Evolutionary conservation across 2,797 vertebrate genomes (phyloP), one percentile per base, ranked within the genome.

Genomic region (Pachyuromys duprasi): DNA sequence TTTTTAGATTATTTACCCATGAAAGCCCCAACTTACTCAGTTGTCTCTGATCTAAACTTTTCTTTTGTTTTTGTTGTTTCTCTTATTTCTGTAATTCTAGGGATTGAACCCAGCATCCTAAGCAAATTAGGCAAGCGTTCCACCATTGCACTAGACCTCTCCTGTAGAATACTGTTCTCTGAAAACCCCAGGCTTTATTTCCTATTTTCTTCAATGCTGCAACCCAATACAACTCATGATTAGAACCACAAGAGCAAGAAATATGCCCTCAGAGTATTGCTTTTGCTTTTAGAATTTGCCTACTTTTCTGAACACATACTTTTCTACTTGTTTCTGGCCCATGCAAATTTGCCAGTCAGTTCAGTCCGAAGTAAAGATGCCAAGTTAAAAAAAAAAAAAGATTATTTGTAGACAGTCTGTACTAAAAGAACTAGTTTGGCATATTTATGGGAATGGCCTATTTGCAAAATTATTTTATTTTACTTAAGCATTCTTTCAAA

Each of bases 321-420:
- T 70, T 84, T 84, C 62, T 80, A 42, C 11, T 82, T 63, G 7
- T 89, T 75, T 79, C 28, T 42, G 49, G 24, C 28, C 62, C 67
- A 69, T 57, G 15, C 3, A 75, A 33, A 28, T 93, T 75, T 89
- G 2, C 11, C 9, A 36, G 31, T 72, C 55, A 89, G 45, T 45
- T 95, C 11, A 96, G 14, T 5, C 55, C 75, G 45, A 76, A 65
- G 31, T 83, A 81, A 83, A 96, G 60, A 55, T 91, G 12, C 60
- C 76, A 28, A 42, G 13, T 33, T 65, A 78, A 94, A 90, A 42
- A 5, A 74, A 39, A 88, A 81, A 17, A 39, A 89, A 94, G n/a
- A 76, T 60, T 49, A 63, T 55, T 79, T 94, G 78, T 60, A 70
- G 33, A 65, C 57, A 33, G 18, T 39, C 14, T 95, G 20, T 74